Evolutionary conservation across 2,113 vertebrate species (phyloP).

Genomic region (Hippotragus niger): DNA sequence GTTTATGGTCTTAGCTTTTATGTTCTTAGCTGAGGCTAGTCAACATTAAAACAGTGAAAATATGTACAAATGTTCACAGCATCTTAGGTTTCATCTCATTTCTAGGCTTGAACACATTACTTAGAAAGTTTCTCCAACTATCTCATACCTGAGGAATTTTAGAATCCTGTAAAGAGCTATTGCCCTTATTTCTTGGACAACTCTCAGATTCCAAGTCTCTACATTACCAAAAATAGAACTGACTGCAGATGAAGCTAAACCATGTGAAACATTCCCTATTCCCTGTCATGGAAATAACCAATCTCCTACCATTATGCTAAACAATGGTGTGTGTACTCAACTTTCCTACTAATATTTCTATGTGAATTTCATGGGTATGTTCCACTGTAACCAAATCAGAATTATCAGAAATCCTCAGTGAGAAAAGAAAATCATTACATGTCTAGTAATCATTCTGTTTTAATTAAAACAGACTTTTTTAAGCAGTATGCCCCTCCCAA

Average conservation of each 20-base stretch:
- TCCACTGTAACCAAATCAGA: not conserved
- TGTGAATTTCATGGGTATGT: not conserved
- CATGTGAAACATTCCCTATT: not conserved
- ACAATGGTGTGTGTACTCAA: not conserved
- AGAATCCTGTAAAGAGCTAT: conserved; percentile 17
- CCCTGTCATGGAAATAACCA: not conserved
- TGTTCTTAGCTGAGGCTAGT: not conserved
- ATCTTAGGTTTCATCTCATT: conserved; percentile 6
- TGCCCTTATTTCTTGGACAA: conserved; percentile 26
- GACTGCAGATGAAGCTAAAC: not conserved
- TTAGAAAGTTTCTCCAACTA: conserved; percentile 35
- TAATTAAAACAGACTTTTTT: not conserved
- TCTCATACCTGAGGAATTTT: conserved; percentile 50
- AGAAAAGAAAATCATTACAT: not conserved
- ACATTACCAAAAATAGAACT: conserved; percentile 36
- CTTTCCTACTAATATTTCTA: not conserved
- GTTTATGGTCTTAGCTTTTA: not conserved
- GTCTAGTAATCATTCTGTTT: not conserved
- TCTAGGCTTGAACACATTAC: conserved; percentile 1
- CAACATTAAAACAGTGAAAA: not conserved
- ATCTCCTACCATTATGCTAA: not conserved
- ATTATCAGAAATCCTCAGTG: not conserved
- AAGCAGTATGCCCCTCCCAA: not conserved
- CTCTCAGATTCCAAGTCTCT: conserved; percentile 30
- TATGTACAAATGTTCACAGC: not conserved